phyloP scores from a whole-genome alignment of 2,797 vertebrate genomes.

The Sebastes hubbsi region DNA sequence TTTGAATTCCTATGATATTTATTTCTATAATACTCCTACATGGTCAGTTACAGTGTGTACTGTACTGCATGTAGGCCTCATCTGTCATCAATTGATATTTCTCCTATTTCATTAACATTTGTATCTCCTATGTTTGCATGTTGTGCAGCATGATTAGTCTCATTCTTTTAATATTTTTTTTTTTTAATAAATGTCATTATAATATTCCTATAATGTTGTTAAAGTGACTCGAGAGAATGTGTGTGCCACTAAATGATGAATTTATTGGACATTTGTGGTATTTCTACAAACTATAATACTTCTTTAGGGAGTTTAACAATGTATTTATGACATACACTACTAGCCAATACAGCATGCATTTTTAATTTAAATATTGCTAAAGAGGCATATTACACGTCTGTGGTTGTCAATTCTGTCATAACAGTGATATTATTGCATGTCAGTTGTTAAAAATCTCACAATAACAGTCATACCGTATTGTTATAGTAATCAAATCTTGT shows the following conservation, averaged over 20 bases:
- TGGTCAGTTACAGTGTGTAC: background rate
- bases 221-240: background rate
- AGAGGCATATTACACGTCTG: background rate
- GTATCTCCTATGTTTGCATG: background rate
- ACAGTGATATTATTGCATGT: background rate
- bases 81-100: background rate
- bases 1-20: background rate
- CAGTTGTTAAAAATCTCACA: background rate
- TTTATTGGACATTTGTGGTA: too few species aligned
- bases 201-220: background rate
- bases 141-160: background rate
- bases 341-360: background rate
- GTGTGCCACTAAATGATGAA: background rate
- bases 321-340: background rate
- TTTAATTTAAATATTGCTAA: background rate
- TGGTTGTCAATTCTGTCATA: background rate
- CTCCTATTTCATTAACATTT: background rate
- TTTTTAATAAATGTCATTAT: background rate
- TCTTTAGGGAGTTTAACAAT: background rate
- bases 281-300: background rate
- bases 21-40: background rate
- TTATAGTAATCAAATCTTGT: background rate
- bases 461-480: background rate
- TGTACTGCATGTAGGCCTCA: conserved; percentile 5
- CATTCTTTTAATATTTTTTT: background rate